Conservation (phyloP, 2,797 vertebrate genomes). For the Sternotherus odoratus region DNA sequence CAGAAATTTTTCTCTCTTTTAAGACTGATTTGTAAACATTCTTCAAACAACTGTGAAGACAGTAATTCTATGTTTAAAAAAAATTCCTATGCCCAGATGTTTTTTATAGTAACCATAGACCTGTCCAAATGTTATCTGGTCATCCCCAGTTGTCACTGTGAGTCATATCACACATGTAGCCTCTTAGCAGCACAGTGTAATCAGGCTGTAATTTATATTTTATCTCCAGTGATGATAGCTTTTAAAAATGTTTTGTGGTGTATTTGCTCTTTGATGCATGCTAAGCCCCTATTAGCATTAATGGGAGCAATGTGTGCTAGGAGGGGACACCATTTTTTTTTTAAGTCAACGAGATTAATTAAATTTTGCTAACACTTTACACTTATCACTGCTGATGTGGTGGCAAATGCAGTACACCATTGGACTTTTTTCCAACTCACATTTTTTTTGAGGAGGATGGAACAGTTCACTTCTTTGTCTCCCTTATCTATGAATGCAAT, state of each 20-base stretch:
- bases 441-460: background rate
- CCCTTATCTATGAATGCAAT: background rate
- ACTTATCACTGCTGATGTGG: background rate
- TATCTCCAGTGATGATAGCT: conserved; percentile 68
- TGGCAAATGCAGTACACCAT: background rate
- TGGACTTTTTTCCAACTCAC: background rate
- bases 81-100: background rate
- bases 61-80: conserved; percentile 7
- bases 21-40: conserved; percentile 73
- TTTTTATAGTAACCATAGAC: conserved; percentile 24
- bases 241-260: conserved; percentile 65
- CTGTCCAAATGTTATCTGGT: conserved; percentile 49
- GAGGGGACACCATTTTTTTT: conserved; percentile 16
- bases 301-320: conserved; percentile 44
- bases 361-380: background rate
- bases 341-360: conserved; percentile 6
- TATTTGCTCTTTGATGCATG: conserved; percentile 65
- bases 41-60: conserved; percentile 69
- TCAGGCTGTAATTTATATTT: conserved; percentile 63
- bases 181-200: background rate
- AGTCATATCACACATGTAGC: conserved; percentile 13
- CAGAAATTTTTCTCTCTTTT: conserved; percentile 64
- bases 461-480: background rate
- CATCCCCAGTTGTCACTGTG: conserved; percentile 2
- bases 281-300: conserved; percentile 64